These are phyloP conservation scores for Cavia porcellus DNA, from an alignment of 2,113 vertebrate species.

Conservation along the genomic window DNA sequence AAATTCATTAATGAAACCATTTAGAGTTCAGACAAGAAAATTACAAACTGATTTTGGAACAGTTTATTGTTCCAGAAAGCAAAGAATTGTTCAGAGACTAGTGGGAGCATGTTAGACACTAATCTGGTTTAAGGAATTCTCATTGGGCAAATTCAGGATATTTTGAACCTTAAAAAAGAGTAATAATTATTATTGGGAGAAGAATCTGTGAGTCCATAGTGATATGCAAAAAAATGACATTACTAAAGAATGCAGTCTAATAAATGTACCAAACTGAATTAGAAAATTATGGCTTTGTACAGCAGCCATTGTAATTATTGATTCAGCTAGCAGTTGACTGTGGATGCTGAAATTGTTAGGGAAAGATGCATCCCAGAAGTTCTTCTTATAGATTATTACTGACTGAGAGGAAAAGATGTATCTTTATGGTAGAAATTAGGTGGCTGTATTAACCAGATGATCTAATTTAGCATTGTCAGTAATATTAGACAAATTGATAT, in stretches of 20 bases:
- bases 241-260: not conserved
- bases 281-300: not conserved
- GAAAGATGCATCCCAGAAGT: not conserved
- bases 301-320: not conserved
- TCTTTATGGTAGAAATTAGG: not conserved
- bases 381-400: not conserved
- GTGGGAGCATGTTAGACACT: not conserved
- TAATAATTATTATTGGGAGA: not conserved
- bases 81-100: not conserved
- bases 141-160: not conserved
- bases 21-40: not conserved
- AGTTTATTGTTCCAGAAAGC: not conserved
- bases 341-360: not conserved
- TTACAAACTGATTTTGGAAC: not conserved
- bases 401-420: not conserved
- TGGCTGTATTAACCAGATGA: not conserved
- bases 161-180: constrained; percentile 7
- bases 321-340: not conserved
- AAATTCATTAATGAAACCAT: not conserved
- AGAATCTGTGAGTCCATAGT: not conserved
- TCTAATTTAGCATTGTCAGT: not conserved
- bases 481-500: not conserved
- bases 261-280: not conserved
- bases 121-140: not conserved
- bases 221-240: not conserved